Base-by-base conservation (phyloP, 2,888 invertebrate genomes). In the Thymelicus sylvestris region DNA sequence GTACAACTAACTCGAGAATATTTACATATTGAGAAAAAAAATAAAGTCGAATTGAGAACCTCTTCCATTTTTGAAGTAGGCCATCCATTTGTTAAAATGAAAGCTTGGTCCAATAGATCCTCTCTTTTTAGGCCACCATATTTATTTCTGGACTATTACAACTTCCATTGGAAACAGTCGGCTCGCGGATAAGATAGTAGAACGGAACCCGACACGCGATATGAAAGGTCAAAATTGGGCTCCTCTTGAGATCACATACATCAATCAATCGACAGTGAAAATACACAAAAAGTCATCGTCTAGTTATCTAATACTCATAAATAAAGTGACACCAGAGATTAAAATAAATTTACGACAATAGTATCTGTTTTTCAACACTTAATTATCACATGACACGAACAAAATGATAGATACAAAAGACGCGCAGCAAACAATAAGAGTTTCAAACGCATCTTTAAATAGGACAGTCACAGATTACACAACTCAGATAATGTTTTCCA, bases 171-270 rank as follows among this genome's bases (percentile, higher is more conserved):
- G 55, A 44, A 66, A 47, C 57, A 39, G 24, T 15, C 50, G 31
- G 24, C 41, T 19, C 41, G 52, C 44, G 44, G 66, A 66, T 66
- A 66, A 57, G 66, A 66, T 66, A 66, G 57, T 57, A 19, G 31
- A 44, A 8, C 61, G 44, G 61, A 41, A 61, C 41, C 10, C 41
- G 31, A 57, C 66, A 47, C 57, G 66, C 55, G 66, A 66, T 66
- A 66, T 24, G 66, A 66, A 66, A 66, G 66, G 66, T 39, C 57
- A 57, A 63, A 63, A 63, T 63, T 63, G 62, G 15, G 48, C 15
- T 19, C 0, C 8, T 52, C 50, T 52, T 15, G 50, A 52, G n/a
- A 52, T 52, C 50, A 52, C 50, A 52, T 52, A 8, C 50, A 52
- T 52, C 6, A 52, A 52, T 52, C 50, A 52, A 52, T 52, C 7